A percentile compares a stretch with the other conserved stretches of the same genome.
These are phyloP conservation scores for Silurus asotus DNA, from an alignment of 2,113 vertebrate species.

Conservation along the genomic window DNA sequence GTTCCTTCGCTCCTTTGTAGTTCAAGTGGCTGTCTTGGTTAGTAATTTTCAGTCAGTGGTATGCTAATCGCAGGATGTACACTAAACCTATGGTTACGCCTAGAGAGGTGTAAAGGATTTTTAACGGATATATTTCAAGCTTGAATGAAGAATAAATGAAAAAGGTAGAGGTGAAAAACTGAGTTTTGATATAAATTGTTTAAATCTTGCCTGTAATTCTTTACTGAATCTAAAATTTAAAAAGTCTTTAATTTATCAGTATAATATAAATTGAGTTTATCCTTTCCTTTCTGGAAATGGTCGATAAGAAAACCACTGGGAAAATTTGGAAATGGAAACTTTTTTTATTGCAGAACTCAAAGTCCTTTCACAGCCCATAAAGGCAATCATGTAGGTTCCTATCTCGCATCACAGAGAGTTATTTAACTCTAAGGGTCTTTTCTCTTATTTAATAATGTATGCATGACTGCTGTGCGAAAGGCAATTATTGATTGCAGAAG, in stretches of 20 bases:
- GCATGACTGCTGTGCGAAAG: conserved; percentile 30
- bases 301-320: background rate
- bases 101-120: background rate
- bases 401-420: conserved; percentile 25
- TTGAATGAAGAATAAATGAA: background rate
- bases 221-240: background rate
- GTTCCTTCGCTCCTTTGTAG: background rate
- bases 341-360: conserved; percentile 10
- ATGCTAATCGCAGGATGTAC: background rate
- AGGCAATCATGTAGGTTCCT: conserved; percentile 44
- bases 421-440: conserved; percentile 39
- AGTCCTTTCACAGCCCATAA: conserved; percentile 10
- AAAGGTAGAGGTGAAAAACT: background rate
- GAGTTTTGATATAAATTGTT: background rate
- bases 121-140: background rate
- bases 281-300: background rate
- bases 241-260: background rate
- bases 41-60: background rate
- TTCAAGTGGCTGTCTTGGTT: conserved; percentile 7
- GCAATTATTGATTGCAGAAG: conserved; percentile 43
- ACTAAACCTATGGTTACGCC: background rate
- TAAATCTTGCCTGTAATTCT: background rate
- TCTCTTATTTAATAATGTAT: conserved; percentile 54
- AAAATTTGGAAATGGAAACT: conserved; percentile 4
- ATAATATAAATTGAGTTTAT: background rate